Percentiles rank a stretch among this genome's conserved stretches.
These are phyloP conservation scores for Brienomyrus brachyistius DNA, from an alignment of 2,113 vertebrate genomes.

Conservation along the genomic window DNA sequence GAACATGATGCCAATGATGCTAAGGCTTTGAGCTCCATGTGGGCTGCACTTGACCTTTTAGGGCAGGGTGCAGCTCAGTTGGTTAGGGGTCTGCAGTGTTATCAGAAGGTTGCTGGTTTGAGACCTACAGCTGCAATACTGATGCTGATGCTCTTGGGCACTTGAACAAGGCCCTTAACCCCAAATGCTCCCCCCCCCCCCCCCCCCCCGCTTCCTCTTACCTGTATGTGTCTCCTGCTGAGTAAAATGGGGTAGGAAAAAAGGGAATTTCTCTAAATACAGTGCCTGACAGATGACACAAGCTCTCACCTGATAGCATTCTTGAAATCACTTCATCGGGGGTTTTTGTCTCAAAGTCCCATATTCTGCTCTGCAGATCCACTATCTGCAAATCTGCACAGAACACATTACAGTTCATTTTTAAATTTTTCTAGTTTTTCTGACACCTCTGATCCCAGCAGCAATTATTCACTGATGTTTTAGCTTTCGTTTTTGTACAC, in stretches of 20 bases:
- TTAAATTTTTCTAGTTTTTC: neutral
- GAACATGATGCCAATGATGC: neutral
- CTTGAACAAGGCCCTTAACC: neutral
- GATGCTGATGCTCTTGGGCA: neutral
- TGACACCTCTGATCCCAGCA: neutral
- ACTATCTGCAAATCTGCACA: neutral
- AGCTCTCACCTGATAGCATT: neutral
- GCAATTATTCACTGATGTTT: neutral
- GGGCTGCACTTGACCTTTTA: neutral
- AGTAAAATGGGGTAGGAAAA: neutral
- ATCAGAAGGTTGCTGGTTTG: neutral
- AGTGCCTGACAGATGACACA: neutral
- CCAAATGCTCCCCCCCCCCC: neutral
- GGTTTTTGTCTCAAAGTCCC: neutral
- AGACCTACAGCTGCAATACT: neutral
- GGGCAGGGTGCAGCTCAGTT: neutral
- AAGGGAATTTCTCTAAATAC: neutral
- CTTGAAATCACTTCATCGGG: neutral
- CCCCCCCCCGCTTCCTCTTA: neutral
- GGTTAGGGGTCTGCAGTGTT: neutral
- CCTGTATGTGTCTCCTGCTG: neutral
- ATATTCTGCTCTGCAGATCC: neutral
- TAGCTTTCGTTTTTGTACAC: neutral
- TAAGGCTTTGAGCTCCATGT: neutral
- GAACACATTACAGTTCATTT: neutral